Conservation (phyloP, 1,140 invertebrate species). For the Drosophila sechellia region DNA sequence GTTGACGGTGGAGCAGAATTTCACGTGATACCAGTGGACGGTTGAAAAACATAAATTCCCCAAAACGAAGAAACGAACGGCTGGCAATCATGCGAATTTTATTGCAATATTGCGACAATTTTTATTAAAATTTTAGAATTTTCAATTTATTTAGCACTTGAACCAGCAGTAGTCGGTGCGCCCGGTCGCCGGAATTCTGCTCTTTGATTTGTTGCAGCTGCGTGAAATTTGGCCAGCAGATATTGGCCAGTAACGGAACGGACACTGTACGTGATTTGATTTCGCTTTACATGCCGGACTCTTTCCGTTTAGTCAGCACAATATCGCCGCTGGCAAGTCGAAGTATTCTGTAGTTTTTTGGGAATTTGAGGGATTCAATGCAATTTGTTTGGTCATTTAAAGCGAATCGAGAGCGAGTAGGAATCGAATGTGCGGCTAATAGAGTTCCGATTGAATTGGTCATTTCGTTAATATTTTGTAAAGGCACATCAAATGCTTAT, state of each 20-base stretch:
- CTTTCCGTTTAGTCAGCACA: constrained; percentile 45
- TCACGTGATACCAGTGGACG: constrained; percentile 59
- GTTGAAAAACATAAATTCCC: constrained; percentile 29
- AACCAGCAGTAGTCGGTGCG: not conserved
- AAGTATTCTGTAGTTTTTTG: constrained; percentile 36
- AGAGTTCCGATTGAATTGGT: constrained; percentile 60
- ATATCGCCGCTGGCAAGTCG: constrained; percentile 31
- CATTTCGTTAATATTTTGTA: constrained; percentile 42
- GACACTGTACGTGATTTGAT: constrained; percentile 73
- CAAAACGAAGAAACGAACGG: constrained; percentile 4
- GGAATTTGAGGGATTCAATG: constrained; percentile 19
- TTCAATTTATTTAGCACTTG: constrained; percentile 76
- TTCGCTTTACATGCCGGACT: constrained; percentile 39
- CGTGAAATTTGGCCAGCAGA: constrained; percentile 74
- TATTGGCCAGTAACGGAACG: constrained; percentile 52
- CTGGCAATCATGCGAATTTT: constrained; percentile 67
- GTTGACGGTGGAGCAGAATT: constrained; percentile 19
- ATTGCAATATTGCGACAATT: constrained; percentile 81
- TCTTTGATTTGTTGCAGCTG: constrained; percentile 80
- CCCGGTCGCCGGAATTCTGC: constrained; percentile 32
- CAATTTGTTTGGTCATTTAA: constrained; percentile 29
- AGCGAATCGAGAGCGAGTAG: constrained; percentile 10
- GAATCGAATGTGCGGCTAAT: constrained; percentile 8
- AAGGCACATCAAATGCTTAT: constrained; percentile 19
- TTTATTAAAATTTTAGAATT: constrained; percentile 81